Percentiles rank a stretch among this genome's conserved stretches.
phyloP scores from a whole-genome alignment of 2,888 invertebrate genomes.

The Serrognathus titanus region DNA sequence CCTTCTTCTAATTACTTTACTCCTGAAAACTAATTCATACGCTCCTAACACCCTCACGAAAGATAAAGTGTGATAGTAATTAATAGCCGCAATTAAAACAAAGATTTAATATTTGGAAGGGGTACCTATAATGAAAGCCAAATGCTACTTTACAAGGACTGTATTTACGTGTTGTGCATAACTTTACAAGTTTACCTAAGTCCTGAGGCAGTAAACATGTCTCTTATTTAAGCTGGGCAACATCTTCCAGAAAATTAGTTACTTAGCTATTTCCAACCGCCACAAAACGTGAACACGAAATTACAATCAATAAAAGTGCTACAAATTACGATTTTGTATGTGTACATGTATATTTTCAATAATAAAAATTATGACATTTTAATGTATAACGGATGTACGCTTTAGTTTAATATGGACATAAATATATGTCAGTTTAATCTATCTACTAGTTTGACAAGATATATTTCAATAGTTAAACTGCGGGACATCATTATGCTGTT shows the following conservation, averaged over 20 bases:
- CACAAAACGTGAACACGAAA: no score
- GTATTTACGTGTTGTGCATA: slow-evolving; percentile 51
- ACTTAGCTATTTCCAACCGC: slow-evolving; percentile 6
- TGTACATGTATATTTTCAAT: no score
- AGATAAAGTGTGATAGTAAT: slow-evolving; percentile 45
- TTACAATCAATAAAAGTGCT: no score
- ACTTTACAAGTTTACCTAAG: slow-evolving; percentile 50
- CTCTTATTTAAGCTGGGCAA: slow-evolving; percentile 45
- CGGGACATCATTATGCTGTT: no score
- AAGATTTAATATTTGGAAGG: slow-evolving; percentile 47
- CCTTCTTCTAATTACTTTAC: slow-evolving; percentile 44
- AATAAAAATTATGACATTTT: no score
- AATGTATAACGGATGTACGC: no score
- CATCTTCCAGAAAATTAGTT: slow-evolving; percentile 42
- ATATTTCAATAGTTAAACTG: no score
- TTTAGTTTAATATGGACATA: no score
- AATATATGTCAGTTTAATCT: no score
- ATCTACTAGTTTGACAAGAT: no score
- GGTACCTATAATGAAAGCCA: slow-evolving; percentile 27
- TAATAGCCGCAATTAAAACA: slow-evolving; percentile 48
- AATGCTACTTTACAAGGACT: slow-evolving; percentile 24
- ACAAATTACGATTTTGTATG: no score
- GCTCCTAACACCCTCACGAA: slow-evolving; percentile 27
- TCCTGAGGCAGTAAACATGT: slow-evolving; percentile 46
- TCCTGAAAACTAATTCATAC: slow-evolving; percentile 45